Percentiles rank a stretch among this genome's conserved stretches.
Conservation (phyloP, 2,888 invertebrate species). For the Pedicia rivosa region DNA sequence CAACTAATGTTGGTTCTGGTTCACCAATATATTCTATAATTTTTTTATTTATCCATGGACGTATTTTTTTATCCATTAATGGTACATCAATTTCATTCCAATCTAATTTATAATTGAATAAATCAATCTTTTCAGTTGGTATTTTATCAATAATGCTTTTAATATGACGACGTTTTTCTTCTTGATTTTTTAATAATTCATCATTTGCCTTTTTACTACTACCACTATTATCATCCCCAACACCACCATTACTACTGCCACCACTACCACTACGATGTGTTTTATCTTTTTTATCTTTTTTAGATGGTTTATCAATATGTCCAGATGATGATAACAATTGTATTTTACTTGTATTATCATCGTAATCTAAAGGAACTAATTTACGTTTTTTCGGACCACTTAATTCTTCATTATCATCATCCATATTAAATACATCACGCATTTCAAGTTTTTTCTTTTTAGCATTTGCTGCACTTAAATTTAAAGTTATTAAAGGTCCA, state of each 20-base stretch:
- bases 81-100: slow-evolving; percentile 65
- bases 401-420: slow-evolving; percentile 51
- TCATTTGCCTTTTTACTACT: slow-evolving; percentile 35
- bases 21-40: slow-evolving; percentile 99
- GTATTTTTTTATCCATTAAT: slow-evolving; percentile 89
- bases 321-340: too few species aligned
- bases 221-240: slow-evolving; percentile 16
- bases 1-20: slow-evolving; percentile 95
- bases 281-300: slow-evolving; percentile 27
- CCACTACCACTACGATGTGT: slow-evolving; percentile 27
- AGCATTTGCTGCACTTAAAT: slow-evolving; percentile 28
- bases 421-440: slow-evolving; percentile 73
- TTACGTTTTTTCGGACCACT: slow-evolving; percentile 51
- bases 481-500: slow-evolving; percentile 30
- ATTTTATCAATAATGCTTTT: slow-evolving; percentile 97
- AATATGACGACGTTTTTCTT: slow-evolving; percentile 92
- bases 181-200: slow-evolving; percentile 54
- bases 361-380: slow-evolving; percentile 44
- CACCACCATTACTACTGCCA: slow-evolving; percentile 16
- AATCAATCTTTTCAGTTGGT: slow-evolving; percentile 90
- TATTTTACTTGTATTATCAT: slow-evolving; percentile 10
- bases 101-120: slow-evolving; percentile 90
- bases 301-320: slow-evolving; percentile 4
- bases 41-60: slow-evolving; percentile 99
- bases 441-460: slow-evolving; percentile 63